Evolutionary conservation across 2,888 invertebrate genomes (phyloP), one percentile per base, ranked within the genome.

Genomic region (Patella caerulea): DNA sequence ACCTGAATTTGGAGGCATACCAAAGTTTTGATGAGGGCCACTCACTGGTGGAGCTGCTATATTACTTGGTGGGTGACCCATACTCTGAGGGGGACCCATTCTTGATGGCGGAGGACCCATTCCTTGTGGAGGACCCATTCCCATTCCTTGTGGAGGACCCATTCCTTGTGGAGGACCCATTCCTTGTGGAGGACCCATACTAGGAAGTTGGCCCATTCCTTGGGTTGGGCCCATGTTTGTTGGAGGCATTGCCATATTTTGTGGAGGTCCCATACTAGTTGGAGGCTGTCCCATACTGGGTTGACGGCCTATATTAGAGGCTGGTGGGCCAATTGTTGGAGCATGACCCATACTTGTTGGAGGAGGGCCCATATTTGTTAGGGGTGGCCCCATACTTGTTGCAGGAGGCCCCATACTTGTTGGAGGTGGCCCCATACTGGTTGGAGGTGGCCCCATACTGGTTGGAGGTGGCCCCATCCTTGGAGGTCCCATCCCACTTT

Each of bases 191-290:
- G 71, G 71, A 11, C 69, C 70, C 52, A 56, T 75, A 72, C 72
- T 70, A 17, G 77, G 15, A 24, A 77, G 78, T 11, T 72, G 75
- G 45, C 77, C 75, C 12, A 75, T 78, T 70, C 76, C 72, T 56
- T 55, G 69, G 34, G 77, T 73, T 17, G 72, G 75, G 11, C 65
- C 24, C 65, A 65, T 65, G 24, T 65, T 65, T 54, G 56, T 70
- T n/a, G 76, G 75, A 14, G 81, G 79, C 19, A 74, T 72, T 59
- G 75, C 82, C 77, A 77, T 77, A 12, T 59, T 72, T 12, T 75
- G 72, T 4, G 78, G 79, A 19, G 71, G 76, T 54, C 74, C 75
- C 70, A 82, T 45, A 72, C 72, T 72, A 19, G 19, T n/a, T 2
- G 76, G 76, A 65, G 73, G 78, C 24, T 55, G 71, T 53, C 79